These are phyloP conservation scores for Conistra vaccinii DNA, from an alignment of 2,888 invertebrate genomes.

Conservation along the genomic window DNA sequence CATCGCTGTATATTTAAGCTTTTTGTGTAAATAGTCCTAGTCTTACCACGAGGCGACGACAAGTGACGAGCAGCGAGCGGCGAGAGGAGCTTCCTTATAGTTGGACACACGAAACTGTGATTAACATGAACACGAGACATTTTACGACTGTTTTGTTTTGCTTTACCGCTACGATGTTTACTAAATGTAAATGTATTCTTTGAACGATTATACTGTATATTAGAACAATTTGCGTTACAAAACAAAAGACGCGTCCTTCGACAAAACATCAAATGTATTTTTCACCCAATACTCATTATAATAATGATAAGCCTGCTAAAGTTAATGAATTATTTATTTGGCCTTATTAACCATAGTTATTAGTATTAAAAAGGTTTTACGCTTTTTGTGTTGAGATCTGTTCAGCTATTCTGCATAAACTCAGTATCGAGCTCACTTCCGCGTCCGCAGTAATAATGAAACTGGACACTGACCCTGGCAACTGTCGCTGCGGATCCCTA, in stretches of 20 bases:
- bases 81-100: constrained; percentile 74
- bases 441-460: constrained; percentile 31
- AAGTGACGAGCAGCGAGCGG: constrained; percentile 74
- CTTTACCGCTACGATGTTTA: constrained; percentile 90
- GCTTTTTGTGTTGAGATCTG: constrained; percentile 87
- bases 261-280: constrained; percentile 88
- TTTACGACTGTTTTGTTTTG: constrained; percentile 88
- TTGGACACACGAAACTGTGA: constrained; percentile 87
- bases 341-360: constrained; percentile 86
- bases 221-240: constrained; percentile 79
- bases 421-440: constrained; percentile 43
- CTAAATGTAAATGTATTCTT: constrained; percentile 83
- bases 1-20: constrained; percentile 90
- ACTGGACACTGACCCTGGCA: constrained; percentile 27
- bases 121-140: constrained; percentile 88
- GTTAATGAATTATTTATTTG: constrained; percentile 80
- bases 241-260: constrained; percentile 80
- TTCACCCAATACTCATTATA: constrained; percentile 90
- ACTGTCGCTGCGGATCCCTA: constrained; percentile 14
- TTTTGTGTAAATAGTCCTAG: constrained; percentile 89
- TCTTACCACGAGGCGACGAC: constrained; percentile 74
- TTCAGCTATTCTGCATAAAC: constrained; percentile 56
- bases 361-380: constrained; percentile 78
- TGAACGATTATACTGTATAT: constrained; percentile 82
- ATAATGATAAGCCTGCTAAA: constrained; percentile 86